Percentiles rank a stretch among this genome's conserved stretches.
Evolutionary conservation across 2,113 vertebrate genomes (phyloP).

Genomic region (Lipophrys pholis): DNA sequence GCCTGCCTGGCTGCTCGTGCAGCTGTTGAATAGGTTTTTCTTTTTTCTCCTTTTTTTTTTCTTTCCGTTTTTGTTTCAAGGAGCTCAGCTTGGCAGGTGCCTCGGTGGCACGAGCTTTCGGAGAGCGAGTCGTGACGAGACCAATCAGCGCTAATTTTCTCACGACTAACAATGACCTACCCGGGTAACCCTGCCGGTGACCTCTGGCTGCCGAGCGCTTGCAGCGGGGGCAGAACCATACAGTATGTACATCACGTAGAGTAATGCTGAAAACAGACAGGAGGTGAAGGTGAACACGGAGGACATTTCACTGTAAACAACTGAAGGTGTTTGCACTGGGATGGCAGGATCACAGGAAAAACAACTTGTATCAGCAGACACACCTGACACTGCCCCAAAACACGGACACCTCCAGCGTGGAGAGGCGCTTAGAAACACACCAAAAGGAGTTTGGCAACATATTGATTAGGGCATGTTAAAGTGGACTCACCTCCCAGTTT

Average conservation of each 20-base stretch:
- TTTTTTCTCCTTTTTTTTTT: too few relatives aligned
- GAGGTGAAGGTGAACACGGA: constrained; percentile 80
- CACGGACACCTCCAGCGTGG: constrained; percentile 36
- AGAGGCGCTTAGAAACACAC: constrained; percentile 20
- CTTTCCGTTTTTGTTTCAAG: constrained; percentile 57
- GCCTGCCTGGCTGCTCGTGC: constrained; percentile 67
- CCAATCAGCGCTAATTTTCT: constrained; percentile 75
- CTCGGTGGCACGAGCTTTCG: constrained; percentile 49
- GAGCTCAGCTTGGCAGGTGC: constrained; percentile 70
- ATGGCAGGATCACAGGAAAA: constrained; percentile 78
- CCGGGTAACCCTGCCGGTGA: constrained; percentile 61
- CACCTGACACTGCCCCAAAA: constrained; percentile 66
- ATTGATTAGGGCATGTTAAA: constrained; percentile 29
- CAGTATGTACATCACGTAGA: constrained; percentile 76
- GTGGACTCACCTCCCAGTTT: not conserved
- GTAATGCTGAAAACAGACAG: constrained; percentile 71
- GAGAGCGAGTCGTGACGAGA: constrained; percentile 55
- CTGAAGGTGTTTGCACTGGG: constrained; percentile 70
- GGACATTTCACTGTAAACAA: constrained; percentile 80
- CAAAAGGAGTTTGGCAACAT: constrained; percentile 20
- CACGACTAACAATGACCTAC: constrained; percentile 63
- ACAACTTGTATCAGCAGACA: constrained; percentile 72
- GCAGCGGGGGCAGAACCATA: constrained; percentile 58
- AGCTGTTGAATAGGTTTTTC: constrained; percentile 71
- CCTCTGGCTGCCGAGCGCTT: constrained; percentile 48